Evolutionary conservation across 1,140 invertebrate genomes (phyloP), one percentile per base, ranked within the genome.

Genomic region (Phocides pigmalion): DNA sequence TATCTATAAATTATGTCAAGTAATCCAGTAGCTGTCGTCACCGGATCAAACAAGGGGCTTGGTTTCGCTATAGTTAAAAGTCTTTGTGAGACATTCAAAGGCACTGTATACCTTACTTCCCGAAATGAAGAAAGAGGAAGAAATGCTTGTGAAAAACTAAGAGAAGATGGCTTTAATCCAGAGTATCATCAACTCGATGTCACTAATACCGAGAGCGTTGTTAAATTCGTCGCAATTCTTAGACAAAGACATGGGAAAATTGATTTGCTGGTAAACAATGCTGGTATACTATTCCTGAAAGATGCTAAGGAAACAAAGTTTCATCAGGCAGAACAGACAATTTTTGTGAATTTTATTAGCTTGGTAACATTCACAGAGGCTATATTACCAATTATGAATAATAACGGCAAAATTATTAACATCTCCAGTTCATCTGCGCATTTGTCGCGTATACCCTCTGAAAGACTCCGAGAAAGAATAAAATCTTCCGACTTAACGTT

Each of bases 221-320:
- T 88, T n/a, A 83, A 70, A 14, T 93, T 96, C 50, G 68, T 83
- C 1, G 78, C 93, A 32, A 94, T 92, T 72, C 74, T 98, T 0
- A 84, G 93, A 72, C 75, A 93, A 20, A 93, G 92, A 44, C 93
- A 97, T 85, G 94, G 93, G 39, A 94, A 95, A 14, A 80, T 98
- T 5, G 96, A 97, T 90, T 78, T 98, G 22, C 82, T 98, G 3
- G 93, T 98, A 9, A 98, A 97, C 79, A 98, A 98, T 92, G 97
- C 97, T 41, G 97, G 94, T 0, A 95, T 97, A 70, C 93, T 95
- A 9, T 97, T 94, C 82, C 94, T 94, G 70, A 87, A 88, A 68
- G 85, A 89, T 70, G 92, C 95, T 0, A 93, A 93, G 66, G 95
- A 94, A 79, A 92, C 95, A 8, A 94, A 95, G 74, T 51, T 70